Evolutionary conservation across 2,113 vertebrate species (phyloP).

Genomic region (Macquaria australasica): DNA sequence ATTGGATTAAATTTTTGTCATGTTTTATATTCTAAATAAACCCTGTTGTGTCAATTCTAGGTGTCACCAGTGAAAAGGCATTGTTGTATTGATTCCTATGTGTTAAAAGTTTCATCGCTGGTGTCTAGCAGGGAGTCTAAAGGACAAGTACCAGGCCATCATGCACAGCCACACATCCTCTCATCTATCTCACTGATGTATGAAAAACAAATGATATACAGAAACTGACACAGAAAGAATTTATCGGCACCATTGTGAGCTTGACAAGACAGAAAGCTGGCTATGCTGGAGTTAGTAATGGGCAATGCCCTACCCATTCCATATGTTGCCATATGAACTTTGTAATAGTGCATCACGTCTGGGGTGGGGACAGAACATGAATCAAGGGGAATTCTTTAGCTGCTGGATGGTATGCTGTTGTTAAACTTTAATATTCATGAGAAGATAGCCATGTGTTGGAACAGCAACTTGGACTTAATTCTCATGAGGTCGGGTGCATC

Average conservation of each 20-base stretch:
- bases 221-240: too few species aligned
- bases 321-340: neutral
- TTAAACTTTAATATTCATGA: too few species aligned
- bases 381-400: neutral
- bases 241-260: too few species aligned
- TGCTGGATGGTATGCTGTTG: too few species aligned
- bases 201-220: neutral
- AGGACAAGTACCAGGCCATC: too few species aligned
- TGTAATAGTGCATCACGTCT: too few species aligned
- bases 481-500: too few species aligned
- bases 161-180: neutral
- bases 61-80: neutral
- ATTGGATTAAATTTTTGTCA: neutral
- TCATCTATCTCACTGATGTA: neutral
- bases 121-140: neutral
- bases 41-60: fast-evolving
- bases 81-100: neutral
- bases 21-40: neutral
- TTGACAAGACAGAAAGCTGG: neutral
- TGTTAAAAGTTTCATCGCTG: neutral
- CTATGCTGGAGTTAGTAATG: neutral
- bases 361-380: neutral
- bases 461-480: too few species aligned
- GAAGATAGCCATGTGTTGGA: too few species aligned
- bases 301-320: neutral